These are phyloP conservation scores for Solea solea DNA, from an alignment of 2,113 vertebrate species.

Conservation along the genomic window DNA sequence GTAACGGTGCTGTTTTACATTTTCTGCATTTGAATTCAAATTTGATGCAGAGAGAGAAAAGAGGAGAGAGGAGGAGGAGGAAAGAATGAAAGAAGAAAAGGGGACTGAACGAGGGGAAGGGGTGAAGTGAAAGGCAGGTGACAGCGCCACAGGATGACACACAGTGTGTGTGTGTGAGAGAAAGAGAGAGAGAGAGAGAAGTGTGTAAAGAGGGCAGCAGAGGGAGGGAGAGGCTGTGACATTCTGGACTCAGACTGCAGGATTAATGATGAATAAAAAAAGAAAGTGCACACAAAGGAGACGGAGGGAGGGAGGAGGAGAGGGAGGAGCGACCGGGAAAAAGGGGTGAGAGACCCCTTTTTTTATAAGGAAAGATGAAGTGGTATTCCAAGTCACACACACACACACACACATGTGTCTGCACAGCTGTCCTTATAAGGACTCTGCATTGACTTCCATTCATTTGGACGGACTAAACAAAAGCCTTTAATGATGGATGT, in stretches of 20 bases:
- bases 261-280: slow-evolving; percentile 75
- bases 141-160: slow-evolving; percentile 55
- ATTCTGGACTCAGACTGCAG: slow-evolving; percentile 65
- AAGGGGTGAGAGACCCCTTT: slow-evolving; percentile 29
- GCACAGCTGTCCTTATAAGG: too few species aligned
- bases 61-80: slow-evolving; percentile 8
- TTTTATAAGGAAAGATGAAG: slow-evolving; percentile 68
- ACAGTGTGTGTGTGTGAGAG: too few species aligned
- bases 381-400: slow-evolving; percentile 60
- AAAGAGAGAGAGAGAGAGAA: slow-evolving; percentile 23
- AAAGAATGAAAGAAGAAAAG: background rate
- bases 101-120: background rate
- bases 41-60: background rate
- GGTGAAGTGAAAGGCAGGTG: slow-evolving; percentile 49
- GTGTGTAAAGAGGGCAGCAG: slow-evolving; percentile 46
- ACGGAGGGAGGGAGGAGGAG: slow-evolving; percentile 38
- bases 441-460: too few species aligned
- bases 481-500: too few species aligned
- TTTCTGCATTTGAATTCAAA: background rate
- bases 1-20: slow-evolving; percentile 1
- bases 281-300: slow-evolving; percentile 70
- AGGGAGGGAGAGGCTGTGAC: slow-evolving; percentile 63
- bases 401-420: slow-evolving; percentile 13
- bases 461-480: too few species aligned
- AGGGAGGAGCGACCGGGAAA: background rate